These are phyloP conservation scores for Tragelaphus buxtoni DNA, from an alignment of 2,113 vertebrate genomes.

Conservation along the genomic window DNA sequence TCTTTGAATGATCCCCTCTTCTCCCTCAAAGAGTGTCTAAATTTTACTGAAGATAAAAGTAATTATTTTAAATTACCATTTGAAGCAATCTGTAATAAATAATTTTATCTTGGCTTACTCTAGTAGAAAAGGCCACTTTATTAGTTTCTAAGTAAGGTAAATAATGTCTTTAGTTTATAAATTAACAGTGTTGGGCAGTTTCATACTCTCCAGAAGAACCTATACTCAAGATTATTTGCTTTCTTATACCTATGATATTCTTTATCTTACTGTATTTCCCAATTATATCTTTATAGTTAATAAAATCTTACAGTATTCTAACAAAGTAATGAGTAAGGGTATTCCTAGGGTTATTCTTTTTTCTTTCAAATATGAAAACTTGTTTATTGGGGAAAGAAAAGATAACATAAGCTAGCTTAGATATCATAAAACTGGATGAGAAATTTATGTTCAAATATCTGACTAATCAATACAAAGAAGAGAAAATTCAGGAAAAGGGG, in stretches of 20 bases:
- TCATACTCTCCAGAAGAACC: not conserved
- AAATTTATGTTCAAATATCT: too few species aligned
- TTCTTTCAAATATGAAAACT: too few species aligned
- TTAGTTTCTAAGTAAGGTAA: not conserved
- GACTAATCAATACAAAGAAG: too few species aligned
- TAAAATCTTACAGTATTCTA: not conserved
- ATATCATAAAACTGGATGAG: too few species aligned
- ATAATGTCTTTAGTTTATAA: not conserved
- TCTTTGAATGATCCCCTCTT: conserved; percentile 9
- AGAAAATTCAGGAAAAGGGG: too few species aligned
- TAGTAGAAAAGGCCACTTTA: not conserved
- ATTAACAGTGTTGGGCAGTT: not conserved
- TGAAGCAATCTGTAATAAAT: not conserved
- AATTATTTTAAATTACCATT: not conserved
- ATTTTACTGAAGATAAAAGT: not conserved
- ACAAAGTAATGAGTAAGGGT: not conserved
- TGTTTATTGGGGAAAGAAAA: too few species aligned
- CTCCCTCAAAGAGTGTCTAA: not conserved
- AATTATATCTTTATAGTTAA: not conserved
- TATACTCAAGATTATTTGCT: not conserved
- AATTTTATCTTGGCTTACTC: not conserved
- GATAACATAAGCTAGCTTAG: too few species aligned
- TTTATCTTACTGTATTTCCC: not conserved
- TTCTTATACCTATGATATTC: not conserved
- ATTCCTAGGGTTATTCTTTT: too few species aligned